These are phyloP conservation scores for Trilocha varians DNA, from an alignment of 2,888 invertebrate genomes.

Conservation along the genomic window DNA sequence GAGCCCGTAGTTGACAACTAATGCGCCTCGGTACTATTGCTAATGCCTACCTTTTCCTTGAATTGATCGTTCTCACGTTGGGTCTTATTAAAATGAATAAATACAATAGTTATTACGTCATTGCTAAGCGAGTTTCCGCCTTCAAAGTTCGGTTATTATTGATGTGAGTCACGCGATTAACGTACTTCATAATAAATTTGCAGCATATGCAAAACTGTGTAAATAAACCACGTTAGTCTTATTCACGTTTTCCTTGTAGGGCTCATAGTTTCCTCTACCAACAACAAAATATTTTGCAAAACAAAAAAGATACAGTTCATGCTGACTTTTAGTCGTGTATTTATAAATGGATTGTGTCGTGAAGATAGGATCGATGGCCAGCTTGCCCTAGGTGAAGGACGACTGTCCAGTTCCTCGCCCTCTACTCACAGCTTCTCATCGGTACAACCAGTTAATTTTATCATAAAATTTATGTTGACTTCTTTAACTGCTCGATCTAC, in stretches of 20 bases:
- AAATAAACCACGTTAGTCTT: conserved; percentile 14
- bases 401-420: conserved; percentile 54
- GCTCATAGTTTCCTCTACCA: not conserved
- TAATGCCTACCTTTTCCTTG: conserved; percentile 58
- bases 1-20: conserved; percentile 40
- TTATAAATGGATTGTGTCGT: conserved; percentile 58
- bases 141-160: conserved; percentile 62
- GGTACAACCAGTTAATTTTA: conserved; percentile 13
- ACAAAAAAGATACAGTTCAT: not conserved
- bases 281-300: not conserved
- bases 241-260: not conserved
- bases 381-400: conserved; percentile 63
- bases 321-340: conserved; percentile 11
- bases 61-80: conserved; percentile 62
- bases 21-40: conserved; percentile 23
- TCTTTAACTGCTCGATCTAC: not conserved
- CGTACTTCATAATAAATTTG: conserved; percentile 49
- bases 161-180: conserved; percentile 64
- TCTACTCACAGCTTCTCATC: conserved; percentile 30
- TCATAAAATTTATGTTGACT: not conserved
- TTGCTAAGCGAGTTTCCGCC: conserved; percentile 65
- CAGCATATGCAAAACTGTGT: conserved; percentile 12
- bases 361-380: conserved; percentile 58
- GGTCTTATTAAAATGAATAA: conserved; percentile 62
- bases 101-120: conserved; percentile 71